A percentile compares a stretch with the other conserved stretches of the same genome.
These are phyloP conservation scores for Cerastoderma edule DNA, from an alignment of 2,888 invertebrate species.

Conservation along the genomic window DNA sequence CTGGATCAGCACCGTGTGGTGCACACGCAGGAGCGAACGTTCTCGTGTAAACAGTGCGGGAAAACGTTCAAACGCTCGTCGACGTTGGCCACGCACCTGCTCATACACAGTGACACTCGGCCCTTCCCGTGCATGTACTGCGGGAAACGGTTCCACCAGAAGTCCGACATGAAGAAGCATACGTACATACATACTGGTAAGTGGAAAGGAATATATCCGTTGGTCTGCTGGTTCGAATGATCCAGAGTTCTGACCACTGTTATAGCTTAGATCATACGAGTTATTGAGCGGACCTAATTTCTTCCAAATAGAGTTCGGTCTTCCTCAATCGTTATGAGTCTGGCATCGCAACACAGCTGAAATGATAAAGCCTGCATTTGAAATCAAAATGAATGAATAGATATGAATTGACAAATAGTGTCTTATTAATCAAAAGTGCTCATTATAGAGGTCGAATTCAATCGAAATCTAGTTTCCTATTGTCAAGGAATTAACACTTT, in stretches of 20 bases:
- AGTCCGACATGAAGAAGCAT: slow-evolving; percentile 99
- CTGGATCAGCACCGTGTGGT: slow-evolving; percentile 96
- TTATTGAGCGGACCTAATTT: too few species aligned
- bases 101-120: slow-evolving; percentile 97
- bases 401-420: too few species aligned
- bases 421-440: too few species aligned
- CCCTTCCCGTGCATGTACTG: slow-evolving; percentile 99
- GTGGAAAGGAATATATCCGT: slow-evolving; percentile 56
- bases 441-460: too few species aligned
- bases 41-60: slow-evolving; percentile 97
- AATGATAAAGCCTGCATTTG: neutral
- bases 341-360: too few species aligned
- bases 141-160: slow-evolving; percentile 98
- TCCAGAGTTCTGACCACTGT: too few species aligned
- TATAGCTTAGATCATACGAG: too few species aligned
- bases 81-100: slow-evolving; percentile 96
- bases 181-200: slow-evolving; percentile 96
- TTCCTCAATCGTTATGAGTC: too few species aligned
- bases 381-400: neutral
- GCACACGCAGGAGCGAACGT: slow-evolving; percentile 82
- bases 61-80: slow-evolving; percentile 97
- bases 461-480: too few species aligned
- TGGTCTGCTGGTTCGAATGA: neutral
- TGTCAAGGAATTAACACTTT: too few species aligned
- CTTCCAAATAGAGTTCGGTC: too few species aligned